These are phyloP conservation scores for Plecotus auritus DNA, from an alignment of 2,113 vertebrate genomes.

Conservation along the genomic window DNA sequence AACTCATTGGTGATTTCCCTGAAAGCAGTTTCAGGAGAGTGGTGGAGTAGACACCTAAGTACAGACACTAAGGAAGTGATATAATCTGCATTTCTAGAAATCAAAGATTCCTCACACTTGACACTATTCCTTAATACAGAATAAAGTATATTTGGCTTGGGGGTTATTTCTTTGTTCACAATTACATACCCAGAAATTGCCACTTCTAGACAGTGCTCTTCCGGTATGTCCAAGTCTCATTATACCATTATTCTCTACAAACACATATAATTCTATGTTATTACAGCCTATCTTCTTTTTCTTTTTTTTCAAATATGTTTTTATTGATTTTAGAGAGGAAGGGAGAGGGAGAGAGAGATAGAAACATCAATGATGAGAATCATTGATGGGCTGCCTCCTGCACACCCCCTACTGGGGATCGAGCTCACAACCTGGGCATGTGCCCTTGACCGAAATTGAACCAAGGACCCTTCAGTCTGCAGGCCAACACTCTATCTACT, in stretches of 20 bases:
- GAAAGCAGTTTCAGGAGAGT: not conserved
- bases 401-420: too few relatives aligned
- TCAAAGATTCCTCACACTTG: not conserved
- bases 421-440: too few relatives aligned
- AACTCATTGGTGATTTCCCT: not conserved
- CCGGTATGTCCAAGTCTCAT: not conserved
- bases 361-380: too few relatives aligned
- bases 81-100: not conserved
- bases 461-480: too few relatives aligned
- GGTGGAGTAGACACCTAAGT: not conserved
- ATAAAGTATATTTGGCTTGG: not conserved
- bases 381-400: too few relatives aligned
- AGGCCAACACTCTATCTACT: too few relatives aligned
- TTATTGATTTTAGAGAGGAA: too few relatives aligned
- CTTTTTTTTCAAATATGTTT: too few relatives aligned
- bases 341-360: too few relatives aligned
- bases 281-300: too few relatives aligned
- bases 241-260: slow-evolving; percentile 9
- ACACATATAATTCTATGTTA: not conserved
- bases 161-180: not conserved
- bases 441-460: too few relatives aligned
- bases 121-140: not conserved
- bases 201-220: not conserved
- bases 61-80: not conserved
- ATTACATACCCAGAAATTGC: not conserved